A percentile compares a stretch with the other conserved stretches of the same genome.
phyloP scores from a whole-genome alignment of 2,888 invertebrate genomes.

The Drosophila bunnanda region DNA sequence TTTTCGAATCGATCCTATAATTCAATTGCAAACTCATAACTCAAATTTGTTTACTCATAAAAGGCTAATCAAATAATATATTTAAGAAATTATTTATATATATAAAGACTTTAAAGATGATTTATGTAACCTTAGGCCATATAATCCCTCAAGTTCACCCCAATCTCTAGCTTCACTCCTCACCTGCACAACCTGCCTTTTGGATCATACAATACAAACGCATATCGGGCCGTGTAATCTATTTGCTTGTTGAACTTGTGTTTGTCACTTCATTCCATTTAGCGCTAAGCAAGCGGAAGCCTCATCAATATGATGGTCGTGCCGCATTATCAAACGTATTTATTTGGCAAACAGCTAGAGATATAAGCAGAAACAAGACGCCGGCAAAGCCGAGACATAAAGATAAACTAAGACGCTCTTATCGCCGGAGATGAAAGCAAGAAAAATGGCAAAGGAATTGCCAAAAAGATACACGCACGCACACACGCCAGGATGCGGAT shows the following conservation, averaged over 20 bases:
- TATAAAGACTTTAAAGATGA: not conserved
- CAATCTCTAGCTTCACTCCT: not conserved
- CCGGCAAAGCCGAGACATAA: constrained; percentile 55
- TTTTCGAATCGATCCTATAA: too few relatives aligned
- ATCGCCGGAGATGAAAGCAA: constrained; percentile 62
- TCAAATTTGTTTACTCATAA: not conserved
- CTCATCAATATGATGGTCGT: constrained; percentile 63
- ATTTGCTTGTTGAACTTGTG: constrained; percentile 51
- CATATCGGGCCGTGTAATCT: constrained; percentile 20
- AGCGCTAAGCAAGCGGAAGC: constrained; percentile 38
- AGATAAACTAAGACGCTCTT: constrained; percentile 71
- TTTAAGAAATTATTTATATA: not conserved
- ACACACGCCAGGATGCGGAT: constrained; percentile 12
- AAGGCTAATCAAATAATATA: not conserved
- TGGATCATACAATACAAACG: not conserved
- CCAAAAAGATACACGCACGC: constrained; percentile 11
- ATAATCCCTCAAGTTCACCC: not conserved
- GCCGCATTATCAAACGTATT: constrained; percentile 70
- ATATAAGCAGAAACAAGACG: constrained; percentile 21
- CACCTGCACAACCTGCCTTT: constrained; percentile 5
- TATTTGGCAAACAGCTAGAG: constrained; percentile 63
- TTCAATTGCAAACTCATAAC: too few relatives aligned
- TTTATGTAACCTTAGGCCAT: not conserved
- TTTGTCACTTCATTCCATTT: constrained; percentile 57
- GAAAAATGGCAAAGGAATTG: constrained; percentile 62